Percentiles rank a stretch among this genome's conserved stretches.
phyloP scores from a whole-genome alignment of 2,797 vertebrate species.

The Anniella stebbinsi region DNA sequence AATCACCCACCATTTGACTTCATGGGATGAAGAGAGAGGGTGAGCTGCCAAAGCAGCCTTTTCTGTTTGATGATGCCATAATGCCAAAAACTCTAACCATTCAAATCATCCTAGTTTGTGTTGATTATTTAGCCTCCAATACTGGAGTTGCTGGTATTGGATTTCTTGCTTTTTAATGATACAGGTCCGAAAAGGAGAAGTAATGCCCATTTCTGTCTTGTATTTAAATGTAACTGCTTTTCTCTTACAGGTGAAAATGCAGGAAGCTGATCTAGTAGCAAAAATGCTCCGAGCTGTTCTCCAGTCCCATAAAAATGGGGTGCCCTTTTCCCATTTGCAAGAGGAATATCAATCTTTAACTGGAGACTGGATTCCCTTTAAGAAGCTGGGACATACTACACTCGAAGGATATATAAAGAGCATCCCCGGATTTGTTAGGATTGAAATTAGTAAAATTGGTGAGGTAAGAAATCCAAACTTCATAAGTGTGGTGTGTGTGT shows the following conservation, averaged over 20 bases:
- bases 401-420: constrained; percentile 86
- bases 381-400: constrained; percentile 81
- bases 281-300: constrained; percentile 91
- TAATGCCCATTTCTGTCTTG: background rate
- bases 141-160: background rate
- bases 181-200: background rate
- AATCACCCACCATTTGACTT: too few species aligned
- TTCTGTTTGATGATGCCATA: too few species aligned
- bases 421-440: constrained; percentile 86
- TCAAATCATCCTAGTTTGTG: background rate
- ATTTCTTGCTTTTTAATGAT: background rate
- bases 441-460: constrained; percentile 79
- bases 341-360: constrained; percentile 86
- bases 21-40: too few species aligned
- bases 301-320: constrained; percentile 87
- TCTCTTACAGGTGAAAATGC: constrained; percentile 80
- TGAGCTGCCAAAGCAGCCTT: background rate
- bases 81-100: too few species aligned
- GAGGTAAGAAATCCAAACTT: constrained; percentile 79
- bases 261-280: constrained; percentile 83
- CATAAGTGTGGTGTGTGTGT: background rate
- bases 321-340: constrained; percentile 82
- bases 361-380: constrained; percentile 86
- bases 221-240: constrained; percentile 5
- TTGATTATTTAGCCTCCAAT: background rate